Conservation (phyloP, 2,888 invertebrate species). For the Sarcophaga variegata region DNA sequence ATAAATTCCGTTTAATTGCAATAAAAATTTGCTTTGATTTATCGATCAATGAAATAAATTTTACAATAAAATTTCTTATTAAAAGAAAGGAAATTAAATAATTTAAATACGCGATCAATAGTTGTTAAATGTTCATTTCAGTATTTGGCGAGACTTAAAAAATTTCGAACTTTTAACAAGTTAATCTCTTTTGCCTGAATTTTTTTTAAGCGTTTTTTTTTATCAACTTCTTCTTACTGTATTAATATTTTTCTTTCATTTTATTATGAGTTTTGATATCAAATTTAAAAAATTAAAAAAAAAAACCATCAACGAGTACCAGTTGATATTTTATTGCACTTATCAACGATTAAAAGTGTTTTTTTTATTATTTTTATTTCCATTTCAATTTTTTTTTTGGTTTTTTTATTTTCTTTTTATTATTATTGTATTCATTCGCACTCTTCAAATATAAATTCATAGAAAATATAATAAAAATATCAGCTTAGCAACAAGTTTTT, state of each 20-base stretch:
- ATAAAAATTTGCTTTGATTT: too few species aligned
- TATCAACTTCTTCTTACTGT: conserved; percentile 31
- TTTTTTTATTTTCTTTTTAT: neutral
- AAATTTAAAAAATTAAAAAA: conserved; percentile 49
- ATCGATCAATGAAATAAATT: too few species aligned
- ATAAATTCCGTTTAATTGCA: too few species aligned
- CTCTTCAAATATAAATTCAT: conserved; percentile 48
- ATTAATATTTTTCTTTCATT: conserved; percentile 23
- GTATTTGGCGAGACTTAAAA: neutral
- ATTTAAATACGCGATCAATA: neutral
- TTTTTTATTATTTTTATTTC: conserved; percentile 9
- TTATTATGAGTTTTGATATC: conserved; percentile 44
- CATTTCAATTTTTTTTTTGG: too few species aligned
- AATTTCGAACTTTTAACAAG: neutral
- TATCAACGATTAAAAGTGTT: conserved; percentile 58
- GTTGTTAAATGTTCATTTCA: neutral
- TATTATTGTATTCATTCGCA: conserved; percentile 29
- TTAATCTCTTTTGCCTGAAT: too few species aligned
- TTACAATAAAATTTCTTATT: too few species aligned
- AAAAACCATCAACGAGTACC: neutral
- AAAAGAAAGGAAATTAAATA: neutral
- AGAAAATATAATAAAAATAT: conserved; percentile 33
- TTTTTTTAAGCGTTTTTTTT: neutral
- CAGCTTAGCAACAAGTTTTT: conserved; percentile 53
- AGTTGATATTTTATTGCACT: conserved; percentile 51